Evolutionary conservation across 1,140 invertebrate genomes (phyloP).

Genomic region (Muscidifurax raptorellus): DNA sequence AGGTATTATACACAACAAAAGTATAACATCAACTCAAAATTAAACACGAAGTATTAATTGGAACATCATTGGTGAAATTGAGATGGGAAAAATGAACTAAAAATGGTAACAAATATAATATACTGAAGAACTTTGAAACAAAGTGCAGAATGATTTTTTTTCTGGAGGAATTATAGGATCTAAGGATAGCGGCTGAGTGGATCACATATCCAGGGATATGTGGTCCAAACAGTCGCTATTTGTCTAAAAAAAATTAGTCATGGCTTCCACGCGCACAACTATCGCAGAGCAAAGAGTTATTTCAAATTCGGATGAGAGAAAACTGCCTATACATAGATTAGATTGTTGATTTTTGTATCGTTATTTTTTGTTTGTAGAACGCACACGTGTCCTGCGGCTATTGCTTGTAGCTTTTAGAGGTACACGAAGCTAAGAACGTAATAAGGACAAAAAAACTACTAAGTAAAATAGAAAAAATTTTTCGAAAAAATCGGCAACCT

Average conservation of each 20-base stretch:
- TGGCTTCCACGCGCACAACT: conserved; percentile 75
- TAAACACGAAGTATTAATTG: background rate
- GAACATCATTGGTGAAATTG: background rate
- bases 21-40: background rate
- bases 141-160: conserved; percentile 39
- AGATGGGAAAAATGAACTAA: background rate
- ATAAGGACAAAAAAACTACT: background rate
- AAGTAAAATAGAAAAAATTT: background rate
- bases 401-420: conserved; percentile 30
- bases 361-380: conserved; percentile 21
- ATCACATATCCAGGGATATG: conserved; percentile 60
- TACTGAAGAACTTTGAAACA: conserved; percentile 47
- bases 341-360: background rate
- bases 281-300: conserved; percentile 76
- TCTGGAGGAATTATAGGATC: conserved; percentile 56
- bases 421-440: conserved; percentile 30
- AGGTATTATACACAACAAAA: conserved; percentile 7
- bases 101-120: background rate
- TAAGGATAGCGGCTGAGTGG: conserved; percentile 64
- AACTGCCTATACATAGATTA: background rate
- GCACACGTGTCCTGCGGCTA: conserved; percentile 20
- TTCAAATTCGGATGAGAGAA: conserved; percentile 63
- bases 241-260: conserved; percentile 60
- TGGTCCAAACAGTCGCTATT: conserved; percentile 67
- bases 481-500: background rate